Conservation (phyloP, 2,888 invertebrate species). For the Mimas tiliae region DNA sequence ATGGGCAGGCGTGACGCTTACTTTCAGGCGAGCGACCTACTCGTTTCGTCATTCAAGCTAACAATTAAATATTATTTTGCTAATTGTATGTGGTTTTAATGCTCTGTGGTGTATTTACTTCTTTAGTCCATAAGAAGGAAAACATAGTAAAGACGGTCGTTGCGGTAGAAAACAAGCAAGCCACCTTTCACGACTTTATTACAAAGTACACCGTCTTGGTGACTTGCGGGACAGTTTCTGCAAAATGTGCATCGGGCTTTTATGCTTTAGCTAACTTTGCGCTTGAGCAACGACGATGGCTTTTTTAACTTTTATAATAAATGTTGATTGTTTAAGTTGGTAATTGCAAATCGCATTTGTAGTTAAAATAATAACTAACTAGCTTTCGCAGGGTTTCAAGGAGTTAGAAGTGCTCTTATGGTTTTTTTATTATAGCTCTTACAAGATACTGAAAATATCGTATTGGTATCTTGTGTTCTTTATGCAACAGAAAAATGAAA, state of each 20-base stretch:
- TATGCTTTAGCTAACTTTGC: slow-evolving; percentile 6
- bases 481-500: too few species aligned
- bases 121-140: slow-evolving; percentile 3
- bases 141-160: neutral
- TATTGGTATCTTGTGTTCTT: too few species aligned
- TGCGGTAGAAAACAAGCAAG: slow-evolving; percentile 27
- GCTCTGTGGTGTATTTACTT: neutral
- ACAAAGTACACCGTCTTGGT: slow-evolving; percentile 29
- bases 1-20: too few species aligned
- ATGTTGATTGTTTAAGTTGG: neutral
- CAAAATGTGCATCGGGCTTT: slow-evolving; percentile 14
- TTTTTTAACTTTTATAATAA: neutral
- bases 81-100: too few species aligned
- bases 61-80: too few species aligned
- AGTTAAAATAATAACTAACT: too few species aligned
- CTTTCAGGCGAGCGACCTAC: too few species aligned
- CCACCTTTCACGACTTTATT: slow-evolving; percentile 42
- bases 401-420: too few species aligned
- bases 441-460: too few species aligned
- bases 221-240: neutral
- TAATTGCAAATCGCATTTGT: neutral
- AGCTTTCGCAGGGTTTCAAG: neutral
- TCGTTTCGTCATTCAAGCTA: too few species aligned
- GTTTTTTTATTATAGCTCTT: too few species aligned
- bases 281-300: neutral